Evolutionary conservation across 2,888 invertebrate species (phyloP), one percentile per base, ranked within the genome.

Genomic region (Listrodromus nycthemerus): DNA sequence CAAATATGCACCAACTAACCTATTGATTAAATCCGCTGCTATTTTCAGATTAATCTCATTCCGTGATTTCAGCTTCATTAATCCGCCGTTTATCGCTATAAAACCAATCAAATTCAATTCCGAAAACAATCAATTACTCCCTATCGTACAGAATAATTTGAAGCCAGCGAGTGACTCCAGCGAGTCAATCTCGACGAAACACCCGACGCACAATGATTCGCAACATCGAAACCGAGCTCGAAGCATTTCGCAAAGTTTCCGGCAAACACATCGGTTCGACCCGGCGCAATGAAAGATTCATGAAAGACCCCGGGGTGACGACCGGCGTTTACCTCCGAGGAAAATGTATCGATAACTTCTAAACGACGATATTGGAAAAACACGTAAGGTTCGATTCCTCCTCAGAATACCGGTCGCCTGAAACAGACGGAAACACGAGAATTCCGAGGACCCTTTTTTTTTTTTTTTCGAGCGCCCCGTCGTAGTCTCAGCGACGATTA

Each of bases 221-320:
- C 16, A 16, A 45, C 41, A 45, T 13, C 41, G 41, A 16, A 45
- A 16, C 41, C 3, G 16, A 55, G 13, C 13, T 10, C 21, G 55
- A 55, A 24, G 24, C 24, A 55, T 10, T 45, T 16, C 1, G 41
- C 13, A 45, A 45, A 45, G 41, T 45, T 45, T 16, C 55, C 21
- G 24, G 24, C 21, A 24, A 55, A 13, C 24, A 21, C 19, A 52
- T 21, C 4, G 24, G 55, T 21, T 55, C 2, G 4, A 55, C 13
- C 55, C 21, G 24, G 55, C 24, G 13, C 21, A 55, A 55, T 55
- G 55, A 55, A 55, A 24, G 13, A 55, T 55, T 21, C 55, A 55
- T 55, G 24, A 21, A 55, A 24, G 55, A 21, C 24, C 21, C 10
- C 24, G 21, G 21, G 21, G 21, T 55, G 4, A 21, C 55, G 10